Percentiles rank a stretch among this genome's conserved stretches.
These are phyloP conservation scores for Megaleporinus macrocephalus DNA, from an alignment of 2,113 vertebrate genomes.

Conservation along the genomic window DNA sequence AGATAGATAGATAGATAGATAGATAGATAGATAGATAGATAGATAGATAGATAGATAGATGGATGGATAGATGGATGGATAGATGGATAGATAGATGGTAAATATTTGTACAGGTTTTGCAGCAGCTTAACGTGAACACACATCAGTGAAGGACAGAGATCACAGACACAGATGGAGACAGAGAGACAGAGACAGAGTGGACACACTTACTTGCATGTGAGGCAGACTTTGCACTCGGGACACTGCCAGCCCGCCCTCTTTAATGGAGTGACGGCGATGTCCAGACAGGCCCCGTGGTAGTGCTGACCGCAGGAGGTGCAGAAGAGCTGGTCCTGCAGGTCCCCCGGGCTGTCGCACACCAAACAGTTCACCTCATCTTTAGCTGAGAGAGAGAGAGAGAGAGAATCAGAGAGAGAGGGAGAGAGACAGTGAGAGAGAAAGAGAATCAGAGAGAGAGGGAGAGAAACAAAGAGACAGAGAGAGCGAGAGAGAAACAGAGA, in stretches of 20 bases:
- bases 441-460: too few species aligned
- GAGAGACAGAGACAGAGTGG: not conserved
- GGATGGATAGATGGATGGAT: too few species aligned
- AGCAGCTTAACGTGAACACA: too few species aligned
- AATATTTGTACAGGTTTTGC: too few species aligned
- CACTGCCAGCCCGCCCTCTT: slow-evolving; percentile 97
- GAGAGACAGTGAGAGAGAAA: too few species aligned
- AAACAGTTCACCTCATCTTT: slow-evolving; percentile 87
- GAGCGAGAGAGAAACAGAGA: too few species aligned
- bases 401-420: not conserved
- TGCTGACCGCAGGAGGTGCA: slow-evolving; percentile 93
- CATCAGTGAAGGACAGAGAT: not conserved
- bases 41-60: too few species aligned
- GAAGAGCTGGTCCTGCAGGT: slow-evolving; percentile 88
- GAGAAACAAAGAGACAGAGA: too few species aligned
- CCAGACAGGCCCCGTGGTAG: slow-evolving; percentile 94
- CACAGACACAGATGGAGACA: too few species aligned
- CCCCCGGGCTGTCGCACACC: slow-evolving; percentile 83
- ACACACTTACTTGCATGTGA: slow-evolving; percentile 93
- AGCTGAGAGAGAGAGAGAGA: slow-evolving; percentile 63
- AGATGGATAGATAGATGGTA: too few species aligned
- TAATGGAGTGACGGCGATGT: slow-evolving; percentile 84
- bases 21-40: too few species aligned
- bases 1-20: too few species aligned
- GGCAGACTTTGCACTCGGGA: slow-evolving; percentile 92